Evolutionary conservation across 2,888 invertebrate species (phyloP).

Genomic region (Suillia variegata): DNA sequence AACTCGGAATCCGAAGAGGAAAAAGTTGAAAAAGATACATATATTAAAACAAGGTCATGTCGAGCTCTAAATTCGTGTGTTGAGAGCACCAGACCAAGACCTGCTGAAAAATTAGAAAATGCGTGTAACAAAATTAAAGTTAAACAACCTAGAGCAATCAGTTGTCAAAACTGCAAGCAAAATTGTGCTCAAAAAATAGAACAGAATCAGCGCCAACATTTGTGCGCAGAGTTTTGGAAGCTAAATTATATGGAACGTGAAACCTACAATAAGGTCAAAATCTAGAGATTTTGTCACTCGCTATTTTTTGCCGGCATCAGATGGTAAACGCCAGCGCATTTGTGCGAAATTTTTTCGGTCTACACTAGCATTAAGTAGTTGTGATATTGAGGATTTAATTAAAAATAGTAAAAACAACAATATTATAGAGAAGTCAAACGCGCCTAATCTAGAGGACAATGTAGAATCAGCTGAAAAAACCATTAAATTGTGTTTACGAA

Average conservation of each 20-base stretch:
- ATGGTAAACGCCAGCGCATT: conserved; percentile 20
- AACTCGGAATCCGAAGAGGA: too few species aligned
- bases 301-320: conserved; percentile 25
- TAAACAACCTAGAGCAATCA: conserved; percentile 19
- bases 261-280: conserved; percentile 24
- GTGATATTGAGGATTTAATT: conserved; percentile 28
- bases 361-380: conserved; percentile 27
- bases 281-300: conserved; percentile 24
- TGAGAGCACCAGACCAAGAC: too few species aligned
- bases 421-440: conserved; percentile 16
- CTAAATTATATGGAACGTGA: conserved; percentile 24
- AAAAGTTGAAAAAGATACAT: too few species aligned
- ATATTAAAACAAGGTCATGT: too few species aligned
- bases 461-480: too few species aligned
- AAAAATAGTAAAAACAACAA: conserved; percentile 22
- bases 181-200: conserved; percentile 27
- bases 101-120: too few species aligned
- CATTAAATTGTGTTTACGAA: too few species aligned
- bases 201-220: conserved; percentile 19
- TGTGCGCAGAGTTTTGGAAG: conserved; percentile 31
- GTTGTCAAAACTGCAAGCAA: conserved; percentile 32
- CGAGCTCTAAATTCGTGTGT: too few species aligned
- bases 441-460: background rate
- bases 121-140: too few species aligned
- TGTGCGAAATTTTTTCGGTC: conserved; percentile 33